Conservation (phyloP, 2,797 vertebrate species). For the Rhinoraja longicauda region DNA sequence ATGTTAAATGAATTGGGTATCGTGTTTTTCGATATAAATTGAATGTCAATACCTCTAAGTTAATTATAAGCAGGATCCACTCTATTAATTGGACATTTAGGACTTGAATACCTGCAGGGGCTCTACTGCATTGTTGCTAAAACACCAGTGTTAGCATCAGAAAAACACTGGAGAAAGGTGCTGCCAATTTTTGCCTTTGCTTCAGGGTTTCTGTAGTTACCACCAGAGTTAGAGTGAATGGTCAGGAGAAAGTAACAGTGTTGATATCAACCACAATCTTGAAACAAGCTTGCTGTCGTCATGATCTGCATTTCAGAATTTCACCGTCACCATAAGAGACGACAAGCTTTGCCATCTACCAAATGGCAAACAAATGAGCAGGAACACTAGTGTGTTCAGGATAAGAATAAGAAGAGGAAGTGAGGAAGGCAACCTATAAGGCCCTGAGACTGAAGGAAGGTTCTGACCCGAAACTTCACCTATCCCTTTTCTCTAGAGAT, state of each 20-base stretch:
- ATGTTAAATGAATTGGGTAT: conserved; percentile 6
- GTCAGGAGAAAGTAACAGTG: not conserved
- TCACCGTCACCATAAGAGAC: too few species aligned
- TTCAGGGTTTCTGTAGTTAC: not conserved
- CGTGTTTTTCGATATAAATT: conserved; percentile 7
- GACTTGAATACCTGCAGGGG: not conserved
- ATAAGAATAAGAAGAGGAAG: too few species aligned
- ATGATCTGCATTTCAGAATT: not conserved
- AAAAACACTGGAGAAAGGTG: not conserved
- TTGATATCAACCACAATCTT: not conserved
- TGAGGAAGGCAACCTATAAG: too few species aligned
- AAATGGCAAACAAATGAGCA: too few species aligned
- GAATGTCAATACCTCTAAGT: not conserved
- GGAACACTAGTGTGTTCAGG: too few species aligned
- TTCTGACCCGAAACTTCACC: too few species aligned
- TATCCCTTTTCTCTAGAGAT: too few species aligned
- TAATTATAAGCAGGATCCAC: not conserved
- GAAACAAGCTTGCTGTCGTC: not conserved
- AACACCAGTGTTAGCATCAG: not conserved
- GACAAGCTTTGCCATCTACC: too few species aligned
- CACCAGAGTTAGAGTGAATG: not conserved
- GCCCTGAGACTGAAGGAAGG: too few species aligned
- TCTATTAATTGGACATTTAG: not conserved
- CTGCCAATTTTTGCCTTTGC: not conserved
- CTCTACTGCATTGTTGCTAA: not conserved